These are phyloP conservation scores for Epinephelus cyanopodus DNA, from an alignment of 2,113 vertebrate species.

Conservation along the genomic window DNA sequence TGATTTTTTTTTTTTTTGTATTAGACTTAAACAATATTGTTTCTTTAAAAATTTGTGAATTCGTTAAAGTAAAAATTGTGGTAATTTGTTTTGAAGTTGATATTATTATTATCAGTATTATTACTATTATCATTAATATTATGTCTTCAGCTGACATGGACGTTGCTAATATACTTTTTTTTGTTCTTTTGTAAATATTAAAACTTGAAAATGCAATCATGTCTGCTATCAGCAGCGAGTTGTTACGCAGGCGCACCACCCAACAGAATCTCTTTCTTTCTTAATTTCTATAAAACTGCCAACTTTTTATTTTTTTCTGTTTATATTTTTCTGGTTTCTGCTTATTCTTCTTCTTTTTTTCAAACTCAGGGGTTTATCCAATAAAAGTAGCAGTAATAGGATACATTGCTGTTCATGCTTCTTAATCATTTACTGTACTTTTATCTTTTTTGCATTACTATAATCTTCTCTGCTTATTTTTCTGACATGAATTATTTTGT, in stretches of 20 bases:
- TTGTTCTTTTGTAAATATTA: constrained; percentile 83
- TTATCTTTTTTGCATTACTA: constrained; percentile 65
- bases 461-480: constrained; percentile 71
- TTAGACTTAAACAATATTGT: constrained; percentile 76
- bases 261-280: constrained; percentile 63
- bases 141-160: constrained; percentile 67
- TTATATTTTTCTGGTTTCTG: constrained; percentile 72
- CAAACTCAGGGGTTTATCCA: constrained; percentile 85
- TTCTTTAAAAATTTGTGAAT: constrained; percentile 79
- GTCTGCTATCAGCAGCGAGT: constrained; percentile 64
- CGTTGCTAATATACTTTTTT: constrained; percentile 67
- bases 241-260: constrained; percentile 61
- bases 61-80: constrained; percentile 76
- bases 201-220: constrained; percentile 81
- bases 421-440: constrained; percentile 72
- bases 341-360: constrained; percentile 68
- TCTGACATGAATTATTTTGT: constrained; percentile 76
- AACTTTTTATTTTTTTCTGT: constrained; percentile 75
- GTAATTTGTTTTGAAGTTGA: constrained; percentile 75
- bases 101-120: constrained; percentile 73
- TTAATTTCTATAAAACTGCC: constrained; percentile 80
- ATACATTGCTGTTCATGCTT: constrained; percentile 73
- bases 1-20: constrained; percentile 73
- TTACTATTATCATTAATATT: constrained; percentile 65
- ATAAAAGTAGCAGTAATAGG: constrained; percentile 75